Conservation (phyloP, 2,888 invertebrate genomes). For the Lasioglossum lativentre region DNA sequence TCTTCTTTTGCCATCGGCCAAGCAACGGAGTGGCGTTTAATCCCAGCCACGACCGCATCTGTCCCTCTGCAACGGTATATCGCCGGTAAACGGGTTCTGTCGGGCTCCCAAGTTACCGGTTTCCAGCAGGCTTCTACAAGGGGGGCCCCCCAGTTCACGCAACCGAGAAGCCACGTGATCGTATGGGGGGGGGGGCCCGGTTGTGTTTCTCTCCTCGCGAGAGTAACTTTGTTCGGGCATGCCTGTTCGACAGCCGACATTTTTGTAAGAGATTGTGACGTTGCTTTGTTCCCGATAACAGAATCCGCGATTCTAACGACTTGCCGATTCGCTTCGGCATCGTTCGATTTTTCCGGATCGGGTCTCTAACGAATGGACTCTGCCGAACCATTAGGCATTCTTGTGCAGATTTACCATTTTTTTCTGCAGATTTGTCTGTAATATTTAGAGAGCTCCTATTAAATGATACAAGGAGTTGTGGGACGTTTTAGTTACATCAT, state of each 20-base stretch:
- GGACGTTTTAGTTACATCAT: not conserved
- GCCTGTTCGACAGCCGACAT: conserved; percentile 17
- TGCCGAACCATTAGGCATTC: not conserved
- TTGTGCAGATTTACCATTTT: not conserved
- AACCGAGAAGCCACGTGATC: conserved; percentile 17
- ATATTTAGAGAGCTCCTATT: too few relatives aligned
- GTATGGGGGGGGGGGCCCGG: not conserved
- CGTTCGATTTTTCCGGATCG: not conserved
- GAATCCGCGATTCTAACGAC: conserved; percentile 14
- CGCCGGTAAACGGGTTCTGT: conserved; percentile 60
- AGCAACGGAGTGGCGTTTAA: conserved; percentile 56
- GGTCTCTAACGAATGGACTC: not conserved
- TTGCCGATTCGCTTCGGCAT: not conserved
- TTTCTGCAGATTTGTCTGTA: too few relatives aligned
- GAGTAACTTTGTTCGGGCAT: not conserved
- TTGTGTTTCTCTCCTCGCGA: not conserved
- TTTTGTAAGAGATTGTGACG: conserved; percentile 28
- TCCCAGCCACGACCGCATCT: conserved; percentile 61
- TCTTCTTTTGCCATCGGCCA: conserved; percentile 43
- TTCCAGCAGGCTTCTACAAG: conserved; percentile 22
- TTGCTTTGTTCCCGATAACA: conserved; percentile 19
- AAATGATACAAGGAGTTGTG: not conserved
- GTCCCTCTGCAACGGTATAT: conserved; percentile 72
- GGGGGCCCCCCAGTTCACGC: conserved; percentile 25
- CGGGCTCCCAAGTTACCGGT: conserved; percentile 57